Conservation (phyloP, 35 echinoderm and acorn worm species). For the Strongylocentrotus purpuratus region DNA sequence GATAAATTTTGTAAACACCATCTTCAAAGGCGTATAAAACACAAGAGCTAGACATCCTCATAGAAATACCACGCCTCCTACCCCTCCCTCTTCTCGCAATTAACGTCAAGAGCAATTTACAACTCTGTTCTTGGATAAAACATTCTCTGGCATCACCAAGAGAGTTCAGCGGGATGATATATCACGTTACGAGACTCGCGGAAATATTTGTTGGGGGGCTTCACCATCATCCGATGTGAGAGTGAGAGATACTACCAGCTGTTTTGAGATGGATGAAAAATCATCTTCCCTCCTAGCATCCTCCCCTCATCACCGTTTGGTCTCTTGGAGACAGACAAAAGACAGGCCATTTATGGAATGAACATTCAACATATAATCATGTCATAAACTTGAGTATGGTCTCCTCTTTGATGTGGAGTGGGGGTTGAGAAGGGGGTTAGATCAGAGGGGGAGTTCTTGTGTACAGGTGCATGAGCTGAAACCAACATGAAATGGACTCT, state of each 20-base stretch:
- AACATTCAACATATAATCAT: neutral
- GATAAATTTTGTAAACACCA: neutral
- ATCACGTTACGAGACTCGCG: neutral
- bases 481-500: neutral
- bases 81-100: neutral
- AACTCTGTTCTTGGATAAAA: neutral
- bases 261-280: neutral
- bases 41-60: neutral
- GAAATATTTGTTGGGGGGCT: neutral
- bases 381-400: neutral
- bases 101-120: slow-evolving; percentile 2
- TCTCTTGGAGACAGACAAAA: neutral
- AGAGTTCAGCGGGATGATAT: neutral
- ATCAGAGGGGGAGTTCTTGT: neutral
- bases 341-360: neutral
- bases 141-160: neutral
- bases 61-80: neutral
- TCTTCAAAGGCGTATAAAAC: neutral
- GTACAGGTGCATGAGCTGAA: neutral
- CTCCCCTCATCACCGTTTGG: neutral
- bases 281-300: neutral
- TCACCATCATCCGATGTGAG: neutral
- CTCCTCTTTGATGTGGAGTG: neutral
- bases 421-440: neutral
- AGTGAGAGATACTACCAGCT: neutral